These are phyloP conservation scores for Sinelater perroti DNA, from an alignment of 2,888 invertebrate species.

Conservation along the genomic window DNA sequence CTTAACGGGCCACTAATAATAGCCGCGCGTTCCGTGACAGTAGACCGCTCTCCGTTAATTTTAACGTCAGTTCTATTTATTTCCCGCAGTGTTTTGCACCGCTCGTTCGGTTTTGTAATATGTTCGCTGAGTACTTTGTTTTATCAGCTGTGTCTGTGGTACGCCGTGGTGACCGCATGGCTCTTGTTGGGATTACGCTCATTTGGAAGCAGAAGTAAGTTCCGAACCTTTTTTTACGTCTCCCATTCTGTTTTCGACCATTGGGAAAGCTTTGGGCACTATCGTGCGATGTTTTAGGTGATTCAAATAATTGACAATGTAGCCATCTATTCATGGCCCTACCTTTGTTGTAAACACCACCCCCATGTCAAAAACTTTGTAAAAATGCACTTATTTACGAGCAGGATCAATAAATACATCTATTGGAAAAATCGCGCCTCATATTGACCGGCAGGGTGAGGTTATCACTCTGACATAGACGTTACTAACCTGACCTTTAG, in stretches of 20 bases:
- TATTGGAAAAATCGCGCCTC: too few species aligned
- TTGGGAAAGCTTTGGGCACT: not conserved
- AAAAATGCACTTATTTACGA: not conserved
- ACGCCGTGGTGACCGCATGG: constrained; percentile 22
- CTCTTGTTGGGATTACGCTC: constrained; percentile 26
- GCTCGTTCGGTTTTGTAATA: constrained; percentile 7
- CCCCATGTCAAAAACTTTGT: too few species aligned
- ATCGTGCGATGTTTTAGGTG: not conserved
- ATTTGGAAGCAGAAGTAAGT: constrained; percentile 22
- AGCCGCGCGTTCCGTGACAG: constrained; percentile 10
- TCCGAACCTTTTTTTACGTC: not conserved
- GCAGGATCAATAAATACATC: too few species aligned
- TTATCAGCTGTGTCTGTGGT: constrained; percentile 21
- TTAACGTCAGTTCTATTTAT: constrained; percentile 7
- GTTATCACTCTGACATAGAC: not conserved
- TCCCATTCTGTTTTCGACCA: not conserved
- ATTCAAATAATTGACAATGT: not conserved
- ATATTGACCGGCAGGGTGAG: not conserved
- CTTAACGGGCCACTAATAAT: not conserved
- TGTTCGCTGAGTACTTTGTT: constrained; percentile 9
- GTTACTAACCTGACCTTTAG: constrained; percentile 1
- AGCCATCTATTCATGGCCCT: not conserved
- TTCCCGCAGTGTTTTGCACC: constrained; percentile 6
- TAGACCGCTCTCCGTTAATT: constrained; percentile 9
- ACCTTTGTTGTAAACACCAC: too few species aligned